A percentile compares a stretch with the other conserved stretches of the same genome.
phyloP scores from a whole-genome alignment of 2,113 vertebrate genomes.

The Capricornis sumatraensis region DNA sequence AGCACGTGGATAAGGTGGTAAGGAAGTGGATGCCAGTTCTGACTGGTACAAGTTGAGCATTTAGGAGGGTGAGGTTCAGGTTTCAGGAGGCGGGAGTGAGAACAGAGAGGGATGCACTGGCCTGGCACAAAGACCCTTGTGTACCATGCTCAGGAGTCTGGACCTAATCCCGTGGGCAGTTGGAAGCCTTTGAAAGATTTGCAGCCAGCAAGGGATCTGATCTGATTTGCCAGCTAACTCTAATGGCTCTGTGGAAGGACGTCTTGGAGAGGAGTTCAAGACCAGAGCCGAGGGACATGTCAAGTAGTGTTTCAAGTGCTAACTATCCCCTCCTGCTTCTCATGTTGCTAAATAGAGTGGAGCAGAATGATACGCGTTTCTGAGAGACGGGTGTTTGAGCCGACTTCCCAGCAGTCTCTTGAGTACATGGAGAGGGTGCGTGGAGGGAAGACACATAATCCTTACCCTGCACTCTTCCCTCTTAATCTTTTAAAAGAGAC shows the following conservation, averaged over 20 bases:
- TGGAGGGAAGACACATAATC: neutral
- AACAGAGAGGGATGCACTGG: neutral
- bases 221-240: neutral
- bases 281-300: neutral
- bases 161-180: neutral
- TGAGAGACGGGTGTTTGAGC: conserved; percentile 6
- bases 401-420: neutral
- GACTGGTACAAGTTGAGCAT: too few species aligned
- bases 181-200: neutral
- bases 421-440: neutral
- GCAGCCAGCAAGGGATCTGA: neutral
- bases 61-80: neutral
- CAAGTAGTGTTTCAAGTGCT: conserved; percentile 23
- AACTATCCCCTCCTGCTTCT: neutral
- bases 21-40: too few species aligned
- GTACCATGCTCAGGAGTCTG: neutral
- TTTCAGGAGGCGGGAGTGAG: neutral
- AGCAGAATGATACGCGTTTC: neutral
- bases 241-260: neutral
- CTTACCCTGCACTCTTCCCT: neutral
- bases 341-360: neutral
- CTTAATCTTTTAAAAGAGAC: conserved; percentile 36
- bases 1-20: neutral
- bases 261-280: conserved; percentile 7
- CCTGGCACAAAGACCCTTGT: neutral